These are phyloP conservation scores for Liparis tanakae DNA, from an alignment of 2,797 vertebrate genomes.

Conservation along the genomic window DNA sequence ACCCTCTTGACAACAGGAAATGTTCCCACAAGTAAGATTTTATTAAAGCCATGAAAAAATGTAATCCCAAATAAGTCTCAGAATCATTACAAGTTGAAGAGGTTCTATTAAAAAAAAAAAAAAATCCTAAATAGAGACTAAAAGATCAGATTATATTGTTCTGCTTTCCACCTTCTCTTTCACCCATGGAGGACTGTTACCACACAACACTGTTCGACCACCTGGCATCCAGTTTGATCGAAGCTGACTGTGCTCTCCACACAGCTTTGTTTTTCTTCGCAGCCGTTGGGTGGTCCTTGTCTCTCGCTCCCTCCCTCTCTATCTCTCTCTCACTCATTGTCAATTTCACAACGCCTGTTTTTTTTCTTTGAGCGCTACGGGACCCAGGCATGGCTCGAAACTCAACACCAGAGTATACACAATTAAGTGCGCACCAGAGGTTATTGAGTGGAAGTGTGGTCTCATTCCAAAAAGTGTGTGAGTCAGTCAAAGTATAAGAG, in stretches of 20 bases:
- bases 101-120: neutral
- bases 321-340: constrained; percentile 61
- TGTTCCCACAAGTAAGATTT: neutral
- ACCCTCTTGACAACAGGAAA: neutral
- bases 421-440: constrained; percentile 80
- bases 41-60: neutral
- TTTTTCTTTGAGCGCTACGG: constrained; percentile 70
- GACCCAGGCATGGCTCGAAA: constrained; percentile 63
- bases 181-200: constrained; percentile 43
- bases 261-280: constrained; percentile 74
- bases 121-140: neutral
- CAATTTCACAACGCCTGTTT: constrained; percentile 73
- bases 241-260: constrained; percentile 66
- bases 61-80: accelerated
- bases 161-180: constrained; percentile 23
- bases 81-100: neutral
- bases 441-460: constrained; percentile 74
- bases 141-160: neutral
- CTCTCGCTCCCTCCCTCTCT: constrained; percentile 42
- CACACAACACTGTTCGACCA: constrained; percentile 50
- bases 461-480: constrained; percentile 62
- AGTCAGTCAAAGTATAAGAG: constrained; percentile 65
- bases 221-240: constrained; percentile 59
- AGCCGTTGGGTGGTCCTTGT: constrained; percentile 78
- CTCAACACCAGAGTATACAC: constrained; percentile 76